Evolutionary conservation across 2,113 vertebrate genomes (phyloP).

Genomic region (Podocnemis expansa): DNA sequence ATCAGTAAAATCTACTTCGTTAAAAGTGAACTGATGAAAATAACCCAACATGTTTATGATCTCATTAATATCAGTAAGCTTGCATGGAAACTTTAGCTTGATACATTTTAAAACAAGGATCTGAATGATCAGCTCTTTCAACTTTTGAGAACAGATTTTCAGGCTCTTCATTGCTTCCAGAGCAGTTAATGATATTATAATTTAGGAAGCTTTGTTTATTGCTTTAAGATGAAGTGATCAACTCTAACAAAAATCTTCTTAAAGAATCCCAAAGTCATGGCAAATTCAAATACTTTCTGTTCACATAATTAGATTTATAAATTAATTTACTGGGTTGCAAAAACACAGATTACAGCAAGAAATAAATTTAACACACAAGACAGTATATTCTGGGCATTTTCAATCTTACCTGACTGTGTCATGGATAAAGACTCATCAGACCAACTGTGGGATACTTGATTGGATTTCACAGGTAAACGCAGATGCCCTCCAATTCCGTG

Average conservation of each 20-base stretch:
- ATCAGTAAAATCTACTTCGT: background rate
- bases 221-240: background rate
- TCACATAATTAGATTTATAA: background rate
- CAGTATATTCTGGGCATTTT: background rate
- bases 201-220: background rate
- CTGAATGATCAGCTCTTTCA: background rate
- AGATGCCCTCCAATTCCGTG: constrained; percentile 74
- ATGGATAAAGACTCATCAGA: constrained; percentile 82
- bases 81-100: background rate
- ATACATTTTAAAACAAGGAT: background rate
- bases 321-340: background rate
- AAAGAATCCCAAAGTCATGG: background rate
- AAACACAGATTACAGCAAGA: constrained; percentile 5
- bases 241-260: background rate
- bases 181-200: background rate
- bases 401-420: constrained; percentile 87
- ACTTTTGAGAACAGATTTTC: background rate
- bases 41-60: background rate
- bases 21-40: background rate
- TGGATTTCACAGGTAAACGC: constrained; percentile 72
- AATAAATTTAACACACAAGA: background rate
- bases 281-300: background rate
- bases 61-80: background rate
- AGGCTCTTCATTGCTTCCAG: background rate
- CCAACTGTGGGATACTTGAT: constrained; percentile 78